Conservation (phyloP, 2,113 vertebrate genomes). For the Poecilia latipinna region DNA sequence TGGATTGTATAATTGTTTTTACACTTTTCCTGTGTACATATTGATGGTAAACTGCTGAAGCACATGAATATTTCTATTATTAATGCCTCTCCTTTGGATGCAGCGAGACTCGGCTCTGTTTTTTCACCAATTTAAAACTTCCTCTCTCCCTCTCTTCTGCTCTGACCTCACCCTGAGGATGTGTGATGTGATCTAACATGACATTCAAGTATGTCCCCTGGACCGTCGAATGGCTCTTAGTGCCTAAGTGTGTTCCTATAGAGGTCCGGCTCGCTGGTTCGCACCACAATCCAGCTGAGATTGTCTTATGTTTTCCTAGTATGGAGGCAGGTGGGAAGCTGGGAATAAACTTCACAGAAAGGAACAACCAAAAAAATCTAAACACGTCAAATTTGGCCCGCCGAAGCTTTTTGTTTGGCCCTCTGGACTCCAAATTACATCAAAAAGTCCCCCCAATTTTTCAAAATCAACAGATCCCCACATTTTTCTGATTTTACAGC, state of each 20-base stretch:
- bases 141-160: conserved; percentile 17
- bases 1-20: neutral
- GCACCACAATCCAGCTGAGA: conserved; percentile 35
- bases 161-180: conserved; percentile 65
- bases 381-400: too few relatives aligned
- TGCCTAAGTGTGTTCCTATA: conserved; percentile 38
- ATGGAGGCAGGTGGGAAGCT: conserved; percentile 20
- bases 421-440: too few relatives aligned
- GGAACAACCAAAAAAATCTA: neutral
- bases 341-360: conserved; percentile 37
- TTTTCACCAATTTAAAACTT: conserved; percentile 41
- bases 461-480: too few relatives aligned
- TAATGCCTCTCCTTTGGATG: conserved; percentile 14
- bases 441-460: too few relatives aligned
- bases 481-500: too few relatives aligned
- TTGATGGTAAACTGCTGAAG: neutral
- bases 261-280: conserved; percentile 41
- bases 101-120: conserved; percentile 36
- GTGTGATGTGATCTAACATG: conserved; percentile 73
- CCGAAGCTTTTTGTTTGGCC: too few relatives aligned
- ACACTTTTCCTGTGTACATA: neutral
- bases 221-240: conserved; percentile 59
- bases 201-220: conserved; percentile 69
- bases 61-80: conserved; percentile 8
- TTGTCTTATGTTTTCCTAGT: conserved; percentile 50